A percentile compares a stretch with the other conserved stretches of the same genome.
These are phyloP conservation scores for Chrysopa pallens DNA, from an alignment of 1,140 invertebrate genomes.

Conservation along the genomic window DNA sequence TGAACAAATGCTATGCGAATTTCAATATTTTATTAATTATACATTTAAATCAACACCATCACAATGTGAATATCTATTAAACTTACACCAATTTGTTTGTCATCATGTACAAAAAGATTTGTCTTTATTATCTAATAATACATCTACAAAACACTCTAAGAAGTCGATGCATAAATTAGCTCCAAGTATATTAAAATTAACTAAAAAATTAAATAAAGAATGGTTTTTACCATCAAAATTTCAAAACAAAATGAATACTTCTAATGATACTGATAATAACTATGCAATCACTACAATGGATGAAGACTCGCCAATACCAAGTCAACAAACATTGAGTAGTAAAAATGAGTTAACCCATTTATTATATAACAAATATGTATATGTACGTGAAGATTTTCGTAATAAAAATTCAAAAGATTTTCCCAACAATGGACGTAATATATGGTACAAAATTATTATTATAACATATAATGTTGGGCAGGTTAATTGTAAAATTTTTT, in stretches of 20 bases:
- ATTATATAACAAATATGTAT: conserved; percentile 14
- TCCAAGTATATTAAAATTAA: background rate
- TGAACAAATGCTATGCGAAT: conserved; percentile 19
- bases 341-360: conserved; percentile 11
- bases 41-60: conserved; percentile 20
- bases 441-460: too few relatives aligned
- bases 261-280: background rate
- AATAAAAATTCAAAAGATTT: conserved; percentile 8
- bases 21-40: conserved; percentile 28
- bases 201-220: background rate
- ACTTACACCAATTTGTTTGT: conserved; percentile 19
- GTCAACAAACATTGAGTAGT: conserved; percentile 3
- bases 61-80: conserved; percentile 25
- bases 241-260: background rate
- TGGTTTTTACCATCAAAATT: background rate
- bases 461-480: too few relatives aligned
- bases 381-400: conserved; percentile 16
- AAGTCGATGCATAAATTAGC: background rate
- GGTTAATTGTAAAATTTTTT: too few relatives aligned
- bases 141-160: background rate
- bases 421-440: too few relatives aligned
- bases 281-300: conserved; percentile 12
- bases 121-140: background rate
- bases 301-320: conserved; percentile 5
- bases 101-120: conserved; percentile 9